Base-by-base conservation (phyloP, 2,113 vertebrate species). In the Ctenodactylus gundi region DNA sequence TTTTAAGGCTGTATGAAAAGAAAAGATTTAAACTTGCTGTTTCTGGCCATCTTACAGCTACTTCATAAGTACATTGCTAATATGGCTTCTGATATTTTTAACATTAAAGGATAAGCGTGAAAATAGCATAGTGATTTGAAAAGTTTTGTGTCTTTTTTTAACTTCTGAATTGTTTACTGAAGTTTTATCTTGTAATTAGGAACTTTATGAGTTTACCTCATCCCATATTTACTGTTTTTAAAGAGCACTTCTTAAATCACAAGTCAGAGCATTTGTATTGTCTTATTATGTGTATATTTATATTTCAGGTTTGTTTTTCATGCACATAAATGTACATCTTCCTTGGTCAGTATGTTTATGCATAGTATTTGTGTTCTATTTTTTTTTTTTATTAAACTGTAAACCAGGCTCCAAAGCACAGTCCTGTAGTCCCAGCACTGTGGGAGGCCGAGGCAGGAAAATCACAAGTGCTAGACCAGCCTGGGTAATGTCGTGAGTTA, bases 121-220 rank as follows among this genome's bases (percentile, higher is more conserved):
- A 31, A 41, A 84, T n/a, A 41, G 57, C 20, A 20, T 77, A 49
- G n/a, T 83, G 58, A 82, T 78, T 94, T 91, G n/a, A 80, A 77
- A 53, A 27, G 41, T 64, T 82, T 92, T 31, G 34, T 90, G n/a
- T 36, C 60, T 23, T 90, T 92, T 86, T 80, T 87, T 91, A 57
- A 51, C 27, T 91, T 58, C 49, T 77, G 49, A 91, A 72, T 41
- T 95, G 44, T 41, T 55, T 70, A 36, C 72, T 49, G n/a, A 70
- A 77, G n/a, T 92, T 91, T 87, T 80, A 83, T 68, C 44, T 36
- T 95, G 25, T 94, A 85, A 57, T 95, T 96, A 94, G 83, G 31
- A 82, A 68, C 73, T 23, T 91, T 70, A 53, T 89, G 64, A 91
- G 57, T 80, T 83, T 73, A 6, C 39, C 53, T 72, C 60, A 76